phyloP scores from a whole-genome alignment of 1,140 invertebrate species.

The Eubasilissa regina region DNA sequence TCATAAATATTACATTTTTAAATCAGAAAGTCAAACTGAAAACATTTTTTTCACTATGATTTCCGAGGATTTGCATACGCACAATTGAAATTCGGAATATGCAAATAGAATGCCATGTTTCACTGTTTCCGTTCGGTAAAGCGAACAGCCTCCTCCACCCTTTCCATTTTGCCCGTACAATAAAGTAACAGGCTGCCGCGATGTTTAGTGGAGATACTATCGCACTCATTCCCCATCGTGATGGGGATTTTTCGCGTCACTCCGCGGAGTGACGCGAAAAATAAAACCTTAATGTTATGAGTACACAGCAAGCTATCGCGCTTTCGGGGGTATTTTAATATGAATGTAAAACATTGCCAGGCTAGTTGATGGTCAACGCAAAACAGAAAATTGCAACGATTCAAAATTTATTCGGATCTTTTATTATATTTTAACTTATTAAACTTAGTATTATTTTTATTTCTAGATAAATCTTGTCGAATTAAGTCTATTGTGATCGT shows the following conservation, averaged over 20 bases:
- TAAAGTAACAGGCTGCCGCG: conserved; percentile 2
- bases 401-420: too few species aligned
- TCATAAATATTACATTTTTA: neutral
- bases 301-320: too few species aligned
- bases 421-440: too few species aligned
- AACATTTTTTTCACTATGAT: neutral
- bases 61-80: conserved; percentile 35
- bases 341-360: too few species aligned
- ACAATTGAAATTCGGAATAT: conserved; percentile 47
- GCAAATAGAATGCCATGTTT: conserved; percentile 40
- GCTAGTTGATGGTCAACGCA: too few species aligned
- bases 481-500: too few species aligned
- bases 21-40: conserved; percentile 18
- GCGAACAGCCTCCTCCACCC: neutral
- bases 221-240: neutral
- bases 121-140: conserved; percentile 16
- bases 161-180: neutral
- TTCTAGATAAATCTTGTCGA: too few species aligned
- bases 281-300: too few species aligned
- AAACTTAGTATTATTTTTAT: too few species aligned
- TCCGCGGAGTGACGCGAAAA: neutral
- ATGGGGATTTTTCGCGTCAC: neutral
- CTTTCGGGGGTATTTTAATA: too few species aligned
- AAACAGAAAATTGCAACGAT: too few species aligned
- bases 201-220: neutral